Evolutionary conservation across 2,113 vertebrate genomes (phyloP), one percentile per base, ranked within the genome.

Genomic region (Chrysochloris asiatica): DNA sequence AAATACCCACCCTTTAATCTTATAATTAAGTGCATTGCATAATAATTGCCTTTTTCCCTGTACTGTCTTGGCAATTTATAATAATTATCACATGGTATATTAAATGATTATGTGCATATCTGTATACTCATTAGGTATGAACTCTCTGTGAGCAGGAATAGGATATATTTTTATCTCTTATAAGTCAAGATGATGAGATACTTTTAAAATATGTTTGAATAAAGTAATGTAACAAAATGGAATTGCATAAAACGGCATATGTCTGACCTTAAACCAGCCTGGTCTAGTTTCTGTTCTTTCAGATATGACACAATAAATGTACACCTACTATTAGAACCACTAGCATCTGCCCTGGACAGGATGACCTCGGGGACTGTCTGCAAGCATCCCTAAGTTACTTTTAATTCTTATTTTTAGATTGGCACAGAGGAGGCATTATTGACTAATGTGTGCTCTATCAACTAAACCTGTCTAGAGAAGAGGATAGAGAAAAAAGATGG

Each of bases 351-450:
- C 85, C 78, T 54, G 79, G 61, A 89, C 71, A 61, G 14, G 41
- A 69, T 89, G 91, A 94, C 94, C 92, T 56, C 14, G 33, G 45
- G 52, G 14, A 59, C 33, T 90, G 79, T 41, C 67, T 79, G 67
- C 1, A 8, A 5, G 84, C 36, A 41, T 63, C 41, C 28, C 56
- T 65, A 72, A 77, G 45, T 84, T 82, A 87, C 84, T 92, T 76
- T 54, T 30, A n/a, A 54, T 85, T 88, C 38, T 84, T 38, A 54
- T 50, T 48, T 90, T 38, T 76, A 69, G 41, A 83, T 83, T 76
- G n/a, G 95, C 63, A 72, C 45, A 21, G 71, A 61, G 87, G 2
- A n/a, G 7, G 12, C 47, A 21, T 79, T 67, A 38, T 73, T 93
- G 43, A 48, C 59, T 72, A 9, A 54, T 67, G 79, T 38, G 1